Evolutionary conservation across 2,888 invertebrate genomes (phyloP), one percentile per base, ranked within the genome.

Genomic region (Onchidella celtica): DNA sequence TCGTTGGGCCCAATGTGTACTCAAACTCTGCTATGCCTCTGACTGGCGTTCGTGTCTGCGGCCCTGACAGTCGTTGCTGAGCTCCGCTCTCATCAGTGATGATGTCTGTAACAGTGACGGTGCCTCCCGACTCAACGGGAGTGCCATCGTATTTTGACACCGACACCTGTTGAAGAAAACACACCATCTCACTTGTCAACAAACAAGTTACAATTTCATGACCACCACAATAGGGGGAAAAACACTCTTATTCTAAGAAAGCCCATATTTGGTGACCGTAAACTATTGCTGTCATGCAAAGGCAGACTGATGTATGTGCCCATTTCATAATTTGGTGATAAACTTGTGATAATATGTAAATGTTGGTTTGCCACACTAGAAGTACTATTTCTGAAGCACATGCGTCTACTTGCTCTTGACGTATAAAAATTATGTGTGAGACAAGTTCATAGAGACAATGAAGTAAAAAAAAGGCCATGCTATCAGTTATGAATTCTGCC

Each of bases 131-230:
- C 6, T 47, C 55, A 17, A 91, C 89, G 6, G 90, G 90, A 0
- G 98, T 97, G 1, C 97, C 97, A 93, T 99, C 98, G 92, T 97
- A 97, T 93, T 97, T 97, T 1, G 97, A 97, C 0, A 97, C 97
- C 14, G 96, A 96, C 91, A 98, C 94, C 95, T 97, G 93, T 47
- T 57, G 34, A 6, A 24, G 17, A 57, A 34, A 14, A 11, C 29
- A n/a, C 66, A 4, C 11, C 11, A 27, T 3, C n/a, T 66, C 17
- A 27, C 3, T 17, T 66, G 4, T 29, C 17, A 14, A n/a, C 9
- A 14, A 29, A 4, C 14, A 4, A 14, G 29, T 32, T 32, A 57
- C 0, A 34, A 29, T 70, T 6, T 70, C n/a, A n/a, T n/a, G 55
- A 29, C 1, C 2, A 2, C 9, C 57, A 55, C 27, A 4, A 3